phyloP scores from a whole-genome alignment of 2,113 vertebrate species.

The Scortum barcoo region DNA sequence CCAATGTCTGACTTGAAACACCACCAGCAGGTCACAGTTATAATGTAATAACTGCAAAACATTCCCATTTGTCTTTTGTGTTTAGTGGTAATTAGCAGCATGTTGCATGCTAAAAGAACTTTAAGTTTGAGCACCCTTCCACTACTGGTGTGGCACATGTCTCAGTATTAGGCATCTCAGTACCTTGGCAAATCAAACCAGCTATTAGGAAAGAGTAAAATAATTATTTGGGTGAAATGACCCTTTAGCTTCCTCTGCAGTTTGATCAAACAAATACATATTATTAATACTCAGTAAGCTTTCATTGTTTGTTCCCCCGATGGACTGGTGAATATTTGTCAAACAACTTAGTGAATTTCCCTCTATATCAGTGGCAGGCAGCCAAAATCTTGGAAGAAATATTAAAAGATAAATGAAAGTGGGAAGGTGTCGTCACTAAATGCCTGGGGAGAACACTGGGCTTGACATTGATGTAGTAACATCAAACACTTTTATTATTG shows the following conservation, averaged over 20 bases:
- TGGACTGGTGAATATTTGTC: conserved; percentile 57
- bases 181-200: background rate
- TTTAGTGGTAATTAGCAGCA: background rate
- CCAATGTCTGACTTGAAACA: background rate
- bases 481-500: conserved; percentile 70
- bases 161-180: background rate
- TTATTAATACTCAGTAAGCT: background rate
- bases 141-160: background rate
- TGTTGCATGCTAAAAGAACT: background rate
- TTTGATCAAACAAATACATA: conserved; percentile 23
- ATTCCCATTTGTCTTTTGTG: background rate
- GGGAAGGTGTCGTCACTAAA: conserved; percentile 55
- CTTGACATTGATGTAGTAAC: conserved; percentile 65
- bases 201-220: background rate
- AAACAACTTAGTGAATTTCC: conserved; percentile 57
- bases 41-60: background rate
- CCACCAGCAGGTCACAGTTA: background rate
- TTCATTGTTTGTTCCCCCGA: conserved; percentile 1
- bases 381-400: conserved; percentile 68
- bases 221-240: conserved; percentile 9
- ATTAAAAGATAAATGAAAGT: conserved; percentile 74
- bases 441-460: conserved; percentile 54
- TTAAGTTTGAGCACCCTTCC: background rate
- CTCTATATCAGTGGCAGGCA: conserved; percentile 51
- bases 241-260: conserved; percentile 2